Percentiles rank a stretch among this genome's conserved stretches.
Evolutionary conservation across 2,797 vertebrate genomes (phyloP).

Genomic region (Valencia hispanica): DNA sequence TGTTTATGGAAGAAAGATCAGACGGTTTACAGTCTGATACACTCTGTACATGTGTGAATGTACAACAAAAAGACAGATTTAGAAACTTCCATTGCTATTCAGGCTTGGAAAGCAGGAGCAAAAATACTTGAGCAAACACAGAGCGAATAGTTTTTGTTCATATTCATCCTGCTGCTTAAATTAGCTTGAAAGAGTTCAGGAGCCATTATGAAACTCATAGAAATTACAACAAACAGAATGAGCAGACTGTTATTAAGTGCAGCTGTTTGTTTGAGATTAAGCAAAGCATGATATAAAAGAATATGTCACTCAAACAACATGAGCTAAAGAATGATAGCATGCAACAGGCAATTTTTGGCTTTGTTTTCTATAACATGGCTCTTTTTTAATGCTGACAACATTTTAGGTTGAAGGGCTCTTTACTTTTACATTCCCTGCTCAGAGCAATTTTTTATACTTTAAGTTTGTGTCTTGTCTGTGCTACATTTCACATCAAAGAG

Average conservation of each 20-base stretch:
- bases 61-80: slow-evolving; percentile 32
- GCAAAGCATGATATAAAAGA: not conserved
- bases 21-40: not conserved
- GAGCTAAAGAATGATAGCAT: not conserved
- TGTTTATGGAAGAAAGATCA: not conserved
- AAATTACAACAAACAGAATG: slow-evolving; percentile 12
- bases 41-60: slow-evolving; percentile 14
- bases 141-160: slow-evolving; percentile 5
- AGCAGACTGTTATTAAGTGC: slow-evolving; percentile 12
- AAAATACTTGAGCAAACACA: slow-evolving; percentile 28
- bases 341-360: not conserved
- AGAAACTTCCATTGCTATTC: slow-evolving; percentile 27
- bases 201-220: slow-evolving; percentile 2
- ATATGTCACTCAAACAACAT: not conserved
- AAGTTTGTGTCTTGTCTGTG: not conserved
- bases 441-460: not conserved
- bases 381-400: not conserved
- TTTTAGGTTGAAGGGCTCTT: not conserved
- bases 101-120: slow-evolving; percentile 24
- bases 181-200: not conserved
- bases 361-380: not conserved
- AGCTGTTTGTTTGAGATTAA: not conserved
- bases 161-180: slow-evolving; percentile 29
- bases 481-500: slow-evolving; percentile 8
- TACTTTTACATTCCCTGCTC: not conserved